phyloP scores from a whole-genome alignment of 1,140 invertebrate species.

The Drosophila chauvacae region DNA sequence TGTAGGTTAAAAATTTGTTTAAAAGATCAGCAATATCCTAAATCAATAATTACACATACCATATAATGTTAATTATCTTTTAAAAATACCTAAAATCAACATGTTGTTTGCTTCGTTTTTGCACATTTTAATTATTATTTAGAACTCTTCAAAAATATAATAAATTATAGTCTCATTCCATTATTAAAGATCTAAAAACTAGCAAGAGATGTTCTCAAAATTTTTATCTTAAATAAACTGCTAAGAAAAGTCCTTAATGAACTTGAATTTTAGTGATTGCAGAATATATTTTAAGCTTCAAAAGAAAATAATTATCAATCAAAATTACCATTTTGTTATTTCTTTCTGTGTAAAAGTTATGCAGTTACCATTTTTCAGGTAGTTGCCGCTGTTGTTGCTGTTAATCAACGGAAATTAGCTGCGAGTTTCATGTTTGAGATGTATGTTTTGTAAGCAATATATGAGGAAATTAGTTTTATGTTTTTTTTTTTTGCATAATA shows the following conservation, averaged over 20 bases:
- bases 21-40: not conserved
- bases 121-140: not conserved
- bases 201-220: no score
- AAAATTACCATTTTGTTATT: not conserved
- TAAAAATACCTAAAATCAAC: not conserved
- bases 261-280: no score
- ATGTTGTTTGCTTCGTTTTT: not conserved
- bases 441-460: constrained; percentile 48
- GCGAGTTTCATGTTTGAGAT: constrained; percentile 44
- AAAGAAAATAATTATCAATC: no score
- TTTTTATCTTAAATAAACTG: not conserved
- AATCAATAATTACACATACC: not conserved
- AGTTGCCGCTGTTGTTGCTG: constrained; percentile 25
- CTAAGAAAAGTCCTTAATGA: not conserved
- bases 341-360: constrained; percentile 35
- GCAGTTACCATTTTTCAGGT: constrained; percentile 31
- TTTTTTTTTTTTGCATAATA: constrained; percentile 59
- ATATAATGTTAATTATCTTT: not conserved
- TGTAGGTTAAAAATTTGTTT: not conserved
- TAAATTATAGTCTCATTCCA: not conserved
- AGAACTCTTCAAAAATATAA: not conserved
- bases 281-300: no score
- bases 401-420: constrained; percentile 67
- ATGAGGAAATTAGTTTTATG: constrained; percentile 60
- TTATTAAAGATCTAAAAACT: not conserved